Base-by-base conservation (phyloP, 2,797 vertebrate genomes). In the Siniperca undulata region DNA sequence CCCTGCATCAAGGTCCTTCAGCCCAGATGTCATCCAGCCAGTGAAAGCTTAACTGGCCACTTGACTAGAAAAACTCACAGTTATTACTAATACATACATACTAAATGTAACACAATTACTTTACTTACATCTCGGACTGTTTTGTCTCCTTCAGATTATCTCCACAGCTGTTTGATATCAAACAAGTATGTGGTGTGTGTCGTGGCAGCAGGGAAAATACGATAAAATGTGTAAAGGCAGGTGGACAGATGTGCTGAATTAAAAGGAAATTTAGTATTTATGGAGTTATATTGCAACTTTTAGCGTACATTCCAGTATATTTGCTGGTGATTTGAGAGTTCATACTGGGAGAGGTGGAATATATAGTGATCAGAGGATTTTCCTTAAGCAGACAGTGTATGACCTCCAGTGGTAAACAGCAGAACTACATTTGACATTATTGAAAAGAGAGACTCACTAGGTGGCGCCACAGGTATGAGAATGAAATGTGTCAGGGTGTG, bases 361-460 rank as follows among this genome's bases (percentile, higher is more conserved):
- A 12, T 7, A 34, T 0, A 4, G 34, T n/a, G 17, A 13, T 0
- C 0, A 38, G 13, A 46, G 22, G 46, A 44, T 65, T 53, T 62
- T 76, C 24, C 19, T 56, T 73, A 27, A 50, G 3, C 17, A 71
- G 74, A 72, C 16, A 19, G 62, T 74, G 52, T 20, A 1, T 69
- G 87, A 88, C 90, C 90, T 84, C 92, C 52, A 88, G 86, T 89
- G 92, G 88, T 71, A 9, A 80, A 75, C 2, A 16, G 19, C 1
- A 11, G 73, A 72, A 82, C 17, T 91, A 75, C 87, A 86, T 16
- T 34, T 67, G 6, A 74, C 3, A 1, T 10, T 14, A 3, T 7
- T 34, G 0, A 12, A 36, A 46, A 48, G 8, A 48, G 5, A 74
- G 2, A 12, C 34, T 8, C 93, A 85, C 81, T 70, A 89, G 91